Percentiles rank a stretch among this genome's conserved stretches.
Conservation (phyloP, 2,113 vertebrate species). For the Oceanites oceanicus region DNA sequence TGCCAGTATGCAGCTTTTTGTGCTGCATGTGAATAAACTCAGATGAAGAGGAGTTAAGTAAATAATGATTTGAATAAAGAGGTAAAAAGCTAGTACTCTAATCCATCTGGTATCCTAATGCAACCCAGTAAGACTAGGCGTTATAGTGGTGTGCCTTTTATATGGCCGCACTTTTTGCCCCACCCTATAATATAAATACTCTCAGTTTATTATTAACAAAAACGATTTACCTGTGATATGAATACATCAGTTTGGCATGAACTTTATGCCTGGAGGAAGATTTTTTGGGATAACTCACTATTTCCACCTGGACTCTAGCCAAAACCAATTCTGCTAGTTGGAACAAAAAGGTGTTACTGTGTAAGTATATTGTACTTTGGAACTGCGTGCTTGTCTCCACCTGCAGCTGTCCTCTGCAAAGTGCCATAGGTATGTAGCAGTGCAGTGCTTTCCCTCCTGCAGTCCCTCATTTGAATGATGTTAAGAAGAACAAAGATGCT, state of each 20-base stretch:
- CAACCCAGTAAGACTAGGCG: background rate
- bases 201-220: conserved; percentile 16
- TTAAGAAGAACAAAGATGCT: background rate
- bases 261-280: conserved; percentile 6
- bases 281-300: conserved; percentile 2
- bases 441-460: background rate
- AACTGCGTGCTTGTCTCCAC: background rate
- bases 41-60: conserved; percentile 10
- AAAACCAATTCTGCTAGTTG: background rate
- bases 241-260: background rate
- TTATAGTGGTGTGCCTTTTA: background rate
- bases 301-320: conserved; percentile 7
- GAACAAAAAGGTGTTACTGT: background rate
- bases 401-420: background rate
- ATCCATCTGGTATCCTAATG: background rate
- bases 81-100: background rate
- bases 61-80: conserved; percentile 10
- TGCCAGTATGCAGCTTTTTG: conserved; percentile 46
- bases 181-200: background rate
- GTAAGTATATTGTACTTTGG: background rate
- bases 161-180: background rate
- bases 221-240: background rate
- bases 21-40: conserved; percentile 31
- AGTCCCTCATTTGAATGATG: rapidly evolving
- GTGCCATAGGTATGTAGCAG: background rate